Evolutionary conservation across 2,113 vertebrate species (phyloP).

Genomic region (Nansenia antarctica): DNA sequence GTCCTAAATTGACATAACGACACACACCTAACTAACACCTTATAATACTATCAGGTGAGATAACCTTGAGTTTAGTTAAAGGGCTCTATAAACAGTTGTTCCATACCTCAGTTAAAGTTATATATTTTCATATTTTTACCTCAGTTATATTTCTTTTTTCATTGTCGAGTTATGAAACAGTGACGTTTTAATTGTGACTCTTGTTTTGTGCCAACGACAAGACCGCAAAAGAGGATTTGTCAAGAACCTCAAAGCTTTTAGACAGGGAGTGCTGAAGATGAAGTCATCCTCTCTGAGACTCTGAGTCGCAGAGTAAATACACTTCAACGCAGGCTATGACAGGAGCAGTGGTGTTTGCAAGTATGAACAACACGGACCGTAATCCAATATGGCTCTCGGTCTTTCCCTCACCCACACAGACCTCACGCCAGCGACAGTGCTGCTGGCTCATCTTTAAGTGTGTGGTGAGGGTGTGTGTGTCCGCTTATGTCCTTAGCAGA

Average conservation of each 20-base stretch:
- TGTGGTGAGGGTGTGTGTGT: not conserved
- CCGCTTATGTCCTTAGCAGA: not conserved
- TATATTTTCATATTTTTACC: too few relatives aligned
- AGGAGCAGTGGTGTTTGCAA: conserved; percentile 45
- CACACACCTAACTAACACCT: too few relatives aligned
- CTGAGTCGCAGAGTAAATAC: not conserved
- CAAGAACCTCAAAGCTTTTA: not conserved
- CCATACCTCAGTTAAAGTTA: too few relatives aligned
- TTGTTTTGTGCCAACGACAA: not conserved
- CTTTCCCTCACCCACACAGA: conserved; percentile 39
- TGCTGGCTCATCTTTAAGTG: conserved; percentile 9
- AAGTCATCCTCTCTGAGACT: not conserved
- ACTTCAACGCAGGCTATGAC: conserved; percentile 4
- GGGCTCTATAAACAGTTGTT: not conserved
- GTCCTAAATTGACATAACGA: too few relatives aligned
- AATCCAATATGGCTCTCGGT: conserved; percentile 37
- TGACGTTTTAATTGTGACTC: not conserved
- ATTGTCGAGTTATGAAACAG: not conserved
- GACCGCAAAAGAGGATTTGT: not conserved
- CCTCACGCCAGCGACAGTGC: conserved; percentile 2
- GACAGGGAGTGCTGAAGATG: not conserved
- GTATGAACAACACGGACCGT: conserved; percentile 36
- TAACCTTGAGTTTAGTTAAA: not conserved
- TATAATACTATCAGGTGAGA: too few relatives aligned
- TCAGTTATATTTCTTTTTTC: not conserved